phyloP scores from a whole-genome alignment of 2,797 vertebrate genomes.

The Prionace glauca region DNA sequence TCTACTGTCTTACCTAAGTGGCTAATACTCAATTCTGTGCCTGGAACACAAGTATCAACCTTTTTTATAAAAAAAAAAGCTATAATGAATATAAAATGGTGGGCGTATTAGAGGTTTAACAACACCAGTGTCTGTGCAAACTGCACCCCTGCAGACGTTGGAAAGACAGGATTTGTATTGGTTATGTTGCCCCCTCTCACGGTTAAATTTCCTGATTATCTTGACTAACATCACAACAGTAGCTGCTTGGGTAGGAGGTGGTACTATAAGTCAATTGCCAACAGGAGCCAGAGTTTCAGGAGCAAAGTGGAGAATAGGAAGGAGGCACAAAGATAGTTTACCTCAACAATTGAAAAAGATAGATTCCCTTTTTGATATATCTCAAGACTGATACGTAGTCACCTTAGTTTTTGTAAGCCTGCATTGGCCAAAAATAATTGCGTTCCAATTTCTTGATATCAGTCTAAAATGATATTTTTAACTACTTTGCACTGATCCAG shows the following conservation, averaged over 20 bases:
- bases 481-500: neutral
- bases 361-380: neutral
- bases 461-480: neutral
- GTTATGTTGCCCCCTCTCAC: neutral
- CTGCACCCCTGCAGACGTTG: neutral
- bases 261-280: neutral
- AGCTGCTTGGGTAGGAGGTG: neutral
- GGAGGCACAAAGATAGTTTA: neutral
- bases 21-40: neutral
- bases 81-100: neutral
- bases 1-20: neutral
- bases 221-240: neutral
- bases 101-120: neutral
- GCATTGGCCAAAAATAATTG: neutral
- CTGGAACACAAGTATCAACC: neutral
- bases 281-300: neutral
- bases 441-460: neutral
- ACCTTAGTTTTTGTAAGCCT: neutral
- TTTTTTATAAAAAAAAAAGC: neutral
- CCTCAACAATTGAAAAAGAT: neutral
- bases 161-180: neutral
- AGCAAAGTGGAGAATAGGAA: neutral
- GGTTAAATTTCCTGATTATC: neutral
- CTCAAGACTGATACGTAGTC: neutral
- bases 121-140: neutral